Evolutionary conservation across 2,888 invertebrate species (phyloP).

Genomic region (Schizaphis graminum): DNA sequence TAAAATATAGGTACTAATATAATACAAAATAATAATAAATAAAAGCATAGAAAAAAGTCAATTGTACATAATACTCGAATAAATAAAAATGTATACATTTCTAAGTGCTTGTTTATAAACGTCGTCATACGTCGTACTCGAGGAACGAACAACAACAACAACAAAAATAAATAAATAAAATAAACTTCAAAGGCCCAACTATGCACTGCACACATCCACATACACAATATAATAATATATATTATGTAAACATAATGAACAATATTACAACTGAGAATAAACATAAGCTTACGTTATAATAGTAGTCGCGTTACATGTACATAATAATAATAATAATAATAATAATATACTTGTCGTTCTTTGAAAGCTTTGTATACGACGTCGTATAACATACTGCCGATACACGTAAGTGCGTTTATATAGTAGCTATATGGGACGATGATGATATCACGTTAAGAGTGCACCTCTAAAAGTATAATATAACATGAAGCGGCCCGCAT

Average conservation of each 20-base stretch:
- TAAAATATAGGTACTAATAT: not conserved
- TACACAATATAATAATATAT: not conserved
- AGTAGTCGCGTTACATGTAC: not conserved
- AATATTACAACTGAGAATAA: slow-evolving; percentile 3
- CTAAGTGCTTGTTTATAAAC: slow-evolving; percentile 2
- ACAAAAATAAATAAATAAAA: too few relatives aligned
- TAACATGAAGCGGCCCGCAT: slow-evolving; percentile 4
- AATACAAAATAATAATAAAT: not conserved
- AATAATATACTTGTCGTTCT: not conserved
- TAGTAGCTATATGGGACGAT: not conserved
- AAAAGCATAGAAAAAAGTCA: slow-evolving; percentile 28
- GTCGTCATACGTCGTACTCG: not conserved
- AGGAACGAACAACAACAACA: not conserved
- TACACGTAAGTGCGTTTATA: not conserved
- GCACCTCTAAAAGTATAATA: not conserved
- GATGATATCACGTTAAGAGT: not conserved
- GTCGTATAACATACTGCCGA: not conserved
- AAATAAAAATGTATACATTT: not conserved
- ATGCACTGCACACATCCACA: not conserved
- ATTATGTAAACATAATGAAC: slow-evolving; percentile 20
- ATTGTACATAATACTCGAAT: slow-evolving; percentile 15
- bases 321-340: not conserved
- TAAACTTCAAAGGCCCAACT: slow-evolving; percentile 24
- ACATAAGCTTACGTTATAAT: not conserved
- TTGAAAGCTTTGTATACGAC: not conserved